phyloP scores from a whole-genome alignment of 2,797 vertebrate genomes.

The Fundulus diaphanus region DNA sequence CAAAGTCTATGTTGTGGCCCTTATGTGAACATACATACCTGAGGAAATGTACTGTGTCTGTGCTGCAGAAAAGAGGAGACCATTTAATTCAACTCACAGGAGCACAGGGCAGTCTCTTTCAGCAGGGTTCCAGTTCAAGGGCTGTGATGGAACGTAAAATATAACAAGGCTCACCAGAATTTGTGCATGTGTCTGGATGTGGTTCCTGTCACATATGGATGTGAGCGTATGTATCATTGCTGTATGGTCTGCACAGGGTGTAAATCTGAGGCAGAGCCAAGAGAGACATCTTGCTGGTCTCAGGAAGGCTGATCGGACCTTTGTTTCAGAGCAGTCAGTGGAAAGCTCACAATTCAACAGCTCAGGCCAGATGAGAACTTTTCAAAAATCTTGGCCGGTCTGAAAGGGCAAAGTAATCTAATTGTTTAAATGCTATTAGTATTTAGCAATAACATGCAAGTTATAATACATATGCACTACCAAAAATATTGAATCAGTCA shows the following conservation, averaged over 20 bases:
- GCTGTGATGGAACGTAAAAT: constrained; percentile 52
- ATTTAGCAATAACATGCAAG: neutral
- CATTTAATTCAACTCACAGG: constrained; percentile 47
- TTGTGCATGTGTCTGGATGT: constrained; percentile 8
- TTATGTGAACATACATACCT: neutral
- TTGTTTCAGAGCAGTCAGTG: constrained; percentile 32
- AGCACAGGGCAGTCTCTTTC: constrained; percentile 49
- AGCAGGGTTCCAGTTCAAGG: constrained; percentile 47
- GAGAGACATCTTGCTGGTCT: constrained; percentile 23
- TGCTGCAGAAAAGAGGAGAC: constrained; percentile 32
- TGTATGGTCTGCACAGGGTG: constrained; percentile 22
- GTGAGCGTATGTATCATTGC: constrained; percentile 16
- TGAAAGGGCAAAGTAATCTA: neutral
- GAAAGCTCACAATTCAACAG: constrained; percentile 42
- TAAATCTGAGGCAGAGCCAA: constrained; percentile 44
- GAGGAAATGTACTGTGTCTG: neutral
- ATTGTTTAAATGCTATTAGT: neutral
- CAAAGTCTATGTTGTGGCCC: constrained; percentile 2
- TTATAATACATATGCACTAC: neutral
- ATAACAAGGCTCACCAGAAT: constrained; percentile 47
- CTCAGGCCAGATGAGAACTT: constrained; percentile 15
- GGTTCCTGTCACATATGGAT: constrained; percentile 2
- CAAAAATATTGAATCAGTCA: neutral
- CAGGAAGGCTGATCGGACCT: constrained; percentile 41
- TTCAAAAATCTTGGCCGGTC: constrained; percentile 35